Evolutionary conservation across 2,888 invertebrate genomes (phyloP).

Genomic region (Alentia gelatinosa): DNA sequence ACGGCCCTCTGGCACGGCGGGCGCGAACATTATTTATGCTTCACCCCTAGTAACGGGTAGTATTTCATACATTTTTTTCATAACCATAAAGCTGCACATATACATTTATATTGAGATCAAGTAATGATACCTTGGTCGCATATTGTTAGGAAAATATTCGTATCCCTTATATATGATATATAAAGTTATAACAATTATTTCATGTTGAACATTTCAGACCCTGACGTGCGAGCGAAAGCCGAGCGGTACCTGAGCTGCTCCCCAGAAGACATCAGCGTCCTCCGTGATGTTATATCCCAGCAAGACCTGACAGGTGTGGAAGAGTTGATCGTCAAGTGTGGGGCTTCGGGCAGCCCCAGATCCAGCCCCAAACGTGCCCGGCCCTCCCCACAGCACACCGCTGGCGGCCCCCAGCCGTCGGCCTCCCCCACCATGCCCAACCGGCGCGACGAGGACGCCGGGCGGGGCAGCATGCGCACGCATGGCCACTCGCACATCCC

Average conservation of each 20-base stretch:
- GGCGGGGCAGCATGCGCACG: background rate
- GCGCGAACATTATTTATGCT: too few relatives aligned
- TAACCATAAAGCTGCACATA: too few relatives aligned
- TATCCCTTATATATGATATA: too few relatives aligned
- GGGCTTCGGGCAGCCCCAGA: constrained; percentile 39
- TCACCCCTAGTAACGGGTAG: too few relatives aligned
- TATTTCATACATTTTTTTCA: too few relatives aligned
- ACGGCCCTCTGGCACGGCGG: too few relatives aligned
- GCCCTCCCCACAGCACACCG: background rate
- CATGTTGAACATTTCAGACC: constrained; percentile 35
- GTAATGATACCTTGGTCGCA: too few relatives aligned
- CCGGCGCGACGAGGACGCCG: background rate
- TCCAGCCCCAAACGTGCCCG: constrained; percentile 28
- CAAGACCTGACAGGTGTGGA: constrained; percentile 57
- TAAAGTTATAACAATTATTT: too few relatives aligned
- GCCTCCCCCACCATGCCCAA: constrained; percentile 46
- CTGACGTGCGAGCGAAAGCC: background rate
- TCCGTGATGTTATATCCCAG: constrained; percentile 57
- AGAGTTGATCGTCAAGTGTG: constrained; percentile 55
- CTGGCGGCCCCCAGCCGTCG: background rate
- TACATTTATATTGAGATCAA: too few relatives aligned
- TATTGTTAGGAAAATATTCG: too few relatives aligned
- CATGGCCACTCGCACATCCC: constrained; percentile 41
- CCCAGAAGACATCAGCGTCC: constrained; percentile 50
- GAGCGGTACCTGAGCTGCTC: constrained; percentile 56